Percentiles rank a stretch among this genome's conserved stretches.
Conservation (phyloP, 2,113 vertebrate genomes). For the Cyanoliseus patagonus region DNA sequence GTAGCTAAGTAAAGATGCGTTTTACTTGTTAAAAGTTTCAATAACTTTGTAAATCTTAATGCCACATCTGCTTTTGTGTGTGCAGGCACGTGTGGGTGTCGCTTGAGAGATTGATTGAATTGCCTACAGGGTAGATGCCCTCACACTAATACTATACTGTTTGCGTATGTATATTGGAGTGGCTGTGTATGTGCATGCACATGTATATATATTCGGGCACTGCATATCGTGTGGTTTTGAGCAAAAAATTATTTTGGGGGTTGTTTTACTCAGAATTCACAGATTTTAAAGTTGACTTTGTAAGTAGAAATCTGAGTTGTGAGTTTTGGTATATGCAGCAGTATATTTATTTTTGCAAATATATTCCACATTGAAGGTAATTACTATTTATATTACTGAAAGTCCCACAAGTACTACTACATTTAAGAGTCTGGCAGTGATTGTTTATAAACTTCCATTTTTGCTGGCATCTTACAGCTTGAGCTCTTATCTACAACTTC, state of each 20-base stretch:
- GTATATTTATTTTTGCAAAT: conserved; percentile 24
- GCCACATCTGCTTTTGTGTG: conserved; percentile 95
- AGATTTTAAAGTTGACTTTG: not conserved
- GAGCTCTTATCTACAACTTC: conserved; percentile 50
- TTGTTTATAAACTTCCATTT: conserved; percentile 51
- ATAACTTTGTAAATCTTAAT: conserved; percentile 99
- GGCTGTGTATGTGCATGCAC: not conserved
- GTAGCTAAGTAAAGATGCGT: conserved; percentile 90
- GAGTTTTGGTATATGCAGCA: not conserved
- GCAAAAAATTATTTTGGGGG: not conserved
- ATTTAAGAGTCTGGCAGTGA: conserved; percentile 51
- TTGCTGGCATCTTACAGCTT: conserved; percentile 43
- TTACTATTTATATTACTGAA: conserved; percentile 44
- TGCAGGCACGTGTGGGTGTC: conserved; percentile 84
- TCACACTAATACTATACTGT: conserved; percentile 3
- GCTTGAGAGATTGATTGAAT: conserved; percentile 88
- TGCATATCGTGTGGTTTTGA: not conserved
- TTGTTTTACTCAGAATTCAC: not conserved
- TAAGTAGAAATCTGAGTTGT: not conserved
- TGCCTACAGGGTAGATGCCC: conserved; percentile 71
- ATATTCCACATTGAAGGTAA: conserved; percentile 22
- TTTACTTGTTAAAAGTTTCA: conserved; percentile 99
- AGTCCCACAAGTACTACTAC: conserved; percentile 46
- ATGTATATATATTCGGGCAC: not conserved
- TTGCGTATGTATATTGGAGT: not conserved